Base-by-base conservation (phyloP, 2,888 invertebrate genomes). In the Andrena dorsata region DNA sequence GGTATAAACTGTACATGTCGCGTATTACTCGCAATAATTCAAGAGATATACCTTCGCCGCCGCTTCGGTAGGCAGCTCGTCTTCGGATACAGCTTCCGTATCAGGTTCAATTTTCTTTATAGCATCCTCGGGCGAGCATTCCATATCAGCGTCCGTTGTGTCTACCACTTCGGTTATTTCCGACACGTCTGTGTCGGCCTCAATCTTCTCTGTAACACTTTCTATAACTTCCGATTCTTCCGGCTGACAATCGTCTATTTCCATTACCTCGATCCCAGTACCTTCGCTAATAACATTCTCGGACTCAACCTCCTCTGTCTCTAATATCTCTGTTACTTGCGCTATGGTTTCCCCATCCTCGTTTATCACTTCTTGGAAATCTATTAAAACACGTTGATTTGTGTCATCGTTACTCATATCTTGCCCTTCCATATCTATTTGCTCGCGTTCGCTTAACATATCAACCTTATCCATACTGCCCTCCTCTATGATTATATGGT, bases 11-110 rank as follows among this genome's bases (percentile, higher is more conserved):
- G 8, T 4, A n/a, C 2, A 10, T 8, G 16, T 35, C 30, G 35
- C 56, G 6, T 0, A 23, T 53, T 64, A n/a, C 7, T 60, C 10
- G n/a, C 6, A 2, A 68, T 13, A 10, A n/a, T 32, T 56, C 23
- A 26, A 0, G 41, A 41, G 30, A 35, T 20, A 88, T 85, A 94
- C 94, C 90, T 94, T 94, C 3, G 93, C 90, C 2, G 93, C 86
- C n/a, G 93, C 91, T 84, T 94, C 94, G 13, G 92, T 93, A 7
- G 94, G 94, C 16, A 94, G 86, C 93, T 97, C 97, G 94, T 98
- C 97, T 93, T 97, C 97, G 0, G 97, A 97, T 58, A 98, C 97
- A 75, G 97, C 97, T 94, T 98, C 98, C 0, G 97, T 97, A 92
- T 97, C 97, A 66, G 97, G 96, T 88, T 97, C 97, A 53, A 94